Evolutionary conservation across 2,113 vertebrate genomes (phyloP).

Genomic region (Rhegmatorhina hoffmannsi): DNA sequence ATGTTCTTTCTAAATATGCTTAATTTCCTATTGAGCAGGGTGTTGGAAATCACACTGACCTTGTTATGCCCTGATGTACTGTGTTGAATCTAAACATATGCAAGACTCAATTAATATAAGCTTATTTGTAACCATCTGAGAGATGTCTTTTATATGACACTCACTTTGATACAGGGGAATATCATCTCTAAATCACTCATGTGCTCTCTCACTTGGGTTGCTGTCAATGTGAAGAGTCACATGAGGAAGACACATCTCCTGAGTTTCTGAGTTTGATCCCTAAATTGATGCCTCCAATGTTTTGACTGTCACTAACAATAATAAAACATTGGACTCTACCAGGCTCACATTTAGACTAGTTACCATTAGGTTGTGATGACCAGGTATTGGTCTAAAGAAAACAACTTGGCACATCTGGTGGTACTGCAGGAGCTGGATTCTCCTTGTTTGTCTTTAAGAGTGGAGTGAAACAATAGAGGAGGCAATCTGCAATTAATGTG

Average conservation of each 20-base stretch:
- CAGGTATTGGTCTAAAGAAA: not conserved
- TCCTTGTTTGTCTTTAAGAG: not conserved
- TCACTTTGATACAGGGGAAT: not conserved
- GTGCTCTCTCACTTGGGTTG: not conserved
- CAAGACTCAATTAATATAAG: constrained; percentile 16
- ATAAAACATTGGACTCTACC: not conserved
- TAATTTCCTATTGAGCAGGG: not conserved
- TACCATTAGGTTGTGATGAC: not conserved
- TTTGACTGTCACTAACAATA: not conserved
- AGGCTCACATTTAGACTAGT: not conserved
- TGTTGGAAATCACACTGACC: constrained; percentile 19
- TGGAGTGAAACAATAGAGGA: not conserved
- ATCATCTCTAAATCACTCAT: not conserved
- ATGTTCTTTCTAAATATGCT: not conserved
- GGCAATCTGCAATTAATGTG: constrained; percentile 44
- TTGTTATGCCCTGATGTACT: not conserved
- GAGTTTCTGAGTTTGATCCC: not conserved
- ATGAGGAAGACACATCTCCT: not conserved
- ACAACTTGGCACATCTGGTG: not conserved
- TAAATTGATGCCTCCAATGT: not conserved
- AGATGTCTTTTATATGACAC: not conserved
- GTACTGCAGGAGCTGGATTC: not conserved
- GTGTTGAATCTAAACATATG: constrained; percentile 7
- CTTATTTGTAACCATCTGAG: constrained; percentile 17
- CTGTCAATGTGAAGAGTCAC: not conserved